These are phyloP conservation scores for Erebia aethiops DNA, from an alignment of 2,888 invertebrate species.

Conservation along the genomic window DNA sequence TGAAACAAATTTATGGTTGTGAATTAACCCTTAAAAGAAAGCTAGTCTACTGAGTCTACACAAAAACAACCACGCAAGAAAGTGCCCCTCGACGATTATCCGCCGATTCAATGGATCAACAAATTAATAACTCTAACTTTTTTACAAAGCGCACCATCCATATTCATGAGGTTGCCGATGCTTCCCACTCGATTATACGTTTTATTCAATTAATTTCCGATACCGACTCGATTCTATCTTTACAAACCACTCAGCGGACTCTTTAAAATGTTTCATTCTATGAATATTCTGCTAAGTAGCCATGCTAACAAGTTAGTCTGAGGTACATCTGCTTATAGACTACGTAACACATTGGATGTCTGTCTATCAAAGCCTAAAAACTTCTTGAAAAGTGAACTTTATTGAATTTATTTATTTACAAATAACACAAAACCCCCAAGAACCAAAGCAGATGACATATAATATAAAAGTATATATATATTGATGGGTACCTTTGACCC, in stretches of 20 bases:
- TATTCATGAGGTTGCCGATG: constrained; percentile 66
- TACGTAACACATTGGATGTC: too few species aligned
- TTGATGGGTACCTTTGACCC: too few species aligned
- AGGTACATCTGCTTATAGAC: background rate
- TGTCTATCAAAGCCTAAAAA: too few species aligned
- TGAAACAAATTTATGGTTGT: background rate
- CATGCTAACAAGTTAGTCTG: constrained; percentile 22
- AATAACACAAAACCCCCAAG: too few species aligned
- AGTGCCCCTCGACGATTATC: constrained; percentile 10
- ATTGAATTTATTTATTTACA: too few species aligned
- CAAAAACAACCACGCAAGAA: background rate
- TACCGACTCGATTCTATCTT: constrained; percentile 55
- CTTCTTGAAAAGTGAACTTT: too few species aligned
- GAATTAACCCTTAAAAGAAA: background rate
- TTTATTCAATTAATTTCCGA: constrained; percentile 78
- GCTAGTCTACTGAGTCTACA: background rate
- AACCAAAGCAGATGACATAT: too few species aligned
- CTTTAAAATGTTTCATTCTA: constrained; percentile 39
- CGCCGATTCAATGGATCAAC: constrained; percentile 30
- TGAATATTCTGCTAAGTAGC: constrained; percentile 26
- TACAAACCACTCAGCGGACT: constrained; percentile 44
- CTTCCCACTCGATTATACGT: constrained; percentile 57
- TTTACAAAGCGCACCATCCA: constrained; percentile 66
- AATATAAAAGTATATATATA: too few species aligned
- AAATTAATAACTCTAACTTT: constrained; percentile 47